phyloP scores from a whole-genome alignment of 2,113 vertebrate genomes.

The Gymnarchus niloticus region DNA sequence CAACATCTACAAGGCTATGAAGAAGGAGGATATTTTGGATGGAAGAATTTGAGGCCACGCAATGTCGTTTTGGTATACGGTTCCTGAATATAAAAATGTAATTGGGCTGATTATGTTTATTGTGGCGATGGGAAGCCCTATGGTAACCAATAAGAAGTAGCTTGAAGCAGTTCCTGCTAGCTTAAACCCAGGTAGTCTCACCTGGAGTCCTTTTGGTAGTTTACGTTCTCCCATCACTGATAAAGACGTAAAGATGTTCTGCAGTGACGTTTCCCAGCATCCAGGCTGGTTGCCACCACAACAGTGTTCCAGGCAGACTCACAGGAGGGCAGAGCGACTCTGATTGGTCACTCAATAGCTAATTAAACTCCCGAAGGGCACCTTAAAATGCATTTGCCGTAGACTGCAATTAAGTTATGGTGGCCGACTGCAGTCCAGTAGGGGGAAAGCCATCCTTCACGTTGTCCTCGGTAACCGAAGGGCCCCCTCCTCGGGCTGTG shows the following conservation, averaged over 20 bases:
- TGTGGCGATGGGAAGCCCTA: not conserved
- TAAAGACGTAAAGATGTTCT: not conserved
- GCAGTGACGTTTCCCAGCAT: not conserved
- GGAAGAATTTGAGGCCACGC: not conserved
- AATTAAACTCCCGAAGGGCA: conserved; percentile 12
- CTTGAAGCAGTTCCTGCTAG: not conserved
- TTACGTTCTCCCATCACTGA: not conserved
- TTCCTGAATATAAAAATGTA: not conserved
- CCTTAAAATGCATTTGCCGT: conserved; percentile 2
- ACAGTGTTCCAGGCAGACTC: not conserved
- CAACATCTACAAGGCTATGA: not conserved
- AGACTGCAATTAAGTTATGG: not conserved
- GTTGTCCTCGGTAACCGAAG: not conserved
- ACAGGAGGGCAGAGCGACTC: not conserved
- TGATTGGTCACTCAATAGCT: conserved; percentile 12
- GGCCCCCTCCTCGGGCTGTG: not conserved
- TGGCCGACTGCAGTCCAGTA: not conserved
- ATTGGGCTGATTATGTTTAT: not conserved
- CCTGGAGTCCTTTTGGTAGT: not conserved
- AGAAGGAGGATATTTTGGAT: not conserved
- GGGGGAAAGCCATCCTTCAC: not conserved
- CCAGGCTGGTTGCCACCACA: not conserved
- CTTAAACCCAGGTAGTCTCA: not conserved
- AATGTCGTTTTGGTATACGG: not conserved
- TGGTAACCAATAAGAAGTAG: not conserved